Evolutionary conservation across 2,113 vertebrate genomes (phyloP), one percentile per base, ranked within the genome.

Genomic region (Sinocyclocheilus anshuiensis): DNA sequence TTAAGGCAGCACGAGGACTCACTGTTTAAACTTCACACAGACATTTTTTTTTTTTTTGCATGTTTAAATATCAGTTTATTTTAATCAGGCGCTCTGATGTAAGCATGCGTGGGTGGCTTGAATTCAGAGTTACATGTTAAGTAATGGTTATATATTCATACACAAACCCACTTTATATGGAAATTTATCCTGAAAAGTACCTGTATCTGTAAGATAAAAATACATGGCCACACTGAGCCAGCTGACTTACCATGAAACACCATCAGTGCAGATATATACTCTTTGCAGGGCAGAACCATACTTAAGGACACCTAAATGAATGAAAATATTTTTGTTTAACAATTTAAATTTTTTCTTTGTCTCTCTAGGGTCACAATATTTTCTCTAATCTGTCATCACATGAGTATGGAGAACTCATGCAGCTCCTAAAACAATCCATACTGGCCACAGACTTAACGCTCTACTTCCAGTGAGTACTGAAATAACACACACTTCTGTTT

Each of bases 371-470:
- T 89, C 98, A 99, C 94, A 99, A 99, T 92, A 99, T 99, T 94
- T 99, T 99, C 94, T 96, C 97, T 93, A 99, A 98, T 93, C 95
- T 99, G 92, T 99, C 97, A 86, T 99, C 98, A 90, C 95, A 96
- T 92, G 97, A 99, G 90, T 99, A 99, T 90, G 95, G 98, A 83
- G 95, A 98, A 94, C 96, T 99, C 91, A 99, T 99, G 98, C 98
- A 99, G 95, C 97, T 99, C 93, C 91, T 99, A 91, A 99, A 99
- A 91, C 97, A 99, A 94, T 99, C 98, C 0, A 99, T 99, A 89
- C 89, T 99, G 93, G 98, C 98, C 92, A 99, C 98, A 83, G 98
- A 99, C 92, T 95, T 99, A 94, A 99, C 98, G 3, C 96, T 99
- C 81, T 99, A 99, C 94, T 99, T 99, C 93, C 97, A 99, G 98